Evolutionary conservation across 2,113 vertebrate species (phyloP).

Genomic region (Micronycteris hirsuta): DNA sequence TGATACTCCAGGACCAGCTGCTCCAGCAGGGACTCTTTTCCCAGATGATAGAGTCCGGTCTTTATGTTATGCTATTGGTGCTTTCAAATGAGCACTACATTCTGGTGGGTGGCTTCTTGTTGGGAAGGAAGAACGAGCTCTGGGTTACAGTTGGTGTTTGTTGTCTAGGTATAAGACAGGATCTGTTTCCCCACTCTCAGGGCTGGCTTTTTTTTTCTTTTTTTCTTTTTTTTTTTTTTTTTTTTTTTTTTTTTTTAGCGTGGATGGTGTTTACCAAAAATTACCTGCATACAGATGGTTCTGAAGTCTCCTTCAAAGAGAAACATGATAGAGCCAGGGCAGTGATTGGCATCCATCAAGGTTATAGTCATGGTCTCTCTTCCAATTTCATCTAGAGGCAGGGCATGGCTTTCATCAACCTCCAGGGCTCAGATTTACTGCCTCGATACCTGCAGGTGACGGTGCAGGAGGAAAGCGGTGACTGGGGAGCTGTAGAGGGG

Average conservation of each 20-base stretch:
- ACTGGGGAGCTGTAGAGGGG: slow-evolving; percentile 92
- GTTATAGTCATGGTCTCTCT: slow-evolving; percentile 91
- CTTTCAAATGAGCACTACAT: slow-evolving; percentile 86
- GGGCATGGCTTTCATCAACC: slow-evolving; percentile 85
- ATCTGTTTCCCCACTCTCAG: slow-evolving; percentile 85
- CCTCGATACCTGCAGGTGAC: slow-evolving; percentile 87
- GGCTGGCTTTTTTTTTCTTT: slow-evolving; percentile 83
- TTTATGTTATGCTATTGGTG: slow-evolving; percentile 87
- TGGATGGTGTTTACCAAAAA: slow-evolving; percentile 89
- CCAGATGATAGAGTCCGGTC: slow-evolving; percentile 90
- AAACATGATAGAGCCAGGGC: slow-evolving; percentile 97
- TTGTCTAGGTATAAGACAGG: slow-evolving; percentile 94
- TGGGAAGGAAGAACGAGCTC: slow-evolving; percentile 86
- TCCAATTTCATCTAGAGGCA: slow-evolving; percentile 87
- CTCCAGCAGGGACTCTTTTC: slow-evolving; percentile 91
- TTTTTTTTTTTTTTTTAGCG: too few species aligned
- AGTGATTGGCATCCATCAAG: slow-evolving; percentile 95
- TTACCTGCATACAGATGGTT: slow-evolving; percentile 96
- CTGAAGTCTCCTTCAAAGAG: slow-evolving; percentile 96
- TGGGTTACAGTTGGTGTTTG: slow-evolving; percentile 94
- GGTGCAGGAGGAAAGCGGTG: slow-evolving; percentile 85
- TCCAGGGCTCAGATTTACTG: slow-evolving; percentile 92
- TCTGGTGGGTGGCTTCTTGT: slow-evolving; percentile 85
- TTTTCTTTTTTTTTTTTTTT: too few species aligned
- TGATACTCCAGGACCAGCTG: slow-evolving; percentile 91